Evolutionary conservation across 2,797 vertebrate genomes (phyloP).

Genomic region (Megalops cyprinoides): DNA sequence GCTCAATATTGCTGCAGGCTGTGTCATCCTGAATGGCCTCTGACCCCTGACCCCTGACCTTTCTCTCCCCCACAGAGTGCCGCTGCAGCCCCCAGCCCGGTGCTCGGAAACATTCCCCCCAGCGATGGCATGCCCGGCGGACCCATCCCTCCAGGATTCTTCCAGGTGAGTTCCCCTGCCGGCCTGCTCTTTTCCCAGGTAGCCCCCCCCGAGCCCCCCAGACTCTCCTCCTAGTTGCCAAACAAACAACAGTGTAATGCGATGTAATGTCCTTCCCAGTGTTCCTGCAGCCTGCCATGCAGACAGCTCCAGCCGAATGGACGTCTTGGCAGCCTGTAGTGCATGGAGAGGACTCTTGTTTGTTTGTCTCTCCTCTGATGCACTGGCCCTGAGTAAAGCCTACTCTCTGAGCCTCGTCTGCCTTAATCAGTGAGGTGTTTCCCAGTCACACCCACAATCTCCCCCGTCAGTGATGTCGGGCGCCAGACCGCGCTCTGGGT

Average conservation of each 20-base stretch:
- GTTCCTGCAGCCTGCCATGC: too few species aligned
- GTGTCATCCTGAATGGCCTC: background rate
- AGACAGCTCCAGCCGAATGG: too few species aligned
- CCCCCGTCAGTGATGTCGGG: background rate
- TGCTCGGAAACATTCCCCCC: conserved; percentile 98
- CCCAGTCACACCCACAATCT: background rate
- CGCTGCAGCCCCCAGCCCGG: conserved; percentile 95
- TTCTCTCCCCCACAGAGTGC: conserved; percentile 81
- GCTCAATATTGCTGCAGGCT: background rate
- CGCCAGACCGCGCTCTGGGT: background rate
- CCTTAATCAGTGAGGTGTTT: background rate
- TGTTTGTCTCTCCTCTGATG: background rate
- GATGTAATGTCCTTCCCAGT: too few species aligned
- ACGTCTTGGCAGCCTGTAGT: background rate
- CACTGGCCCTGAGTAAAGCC: background rate
- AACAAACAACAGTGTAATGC: too few species aligned
- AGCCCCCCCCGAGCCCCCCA: background rate
- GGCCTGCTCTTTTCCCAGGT: too few species aligned
- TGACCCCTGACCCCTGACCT: conserved; percentile 9
- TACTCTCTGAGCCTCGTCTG: background rate
- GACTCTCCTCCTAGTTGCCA: background rate
- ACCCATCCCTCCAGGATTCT: conserved; percentile 96
- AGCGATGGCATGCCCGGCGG: conserved; percentile 96
- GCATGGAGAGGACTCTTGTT: background rate
- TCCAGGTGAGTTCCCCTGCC: conserved; percentile 89